Percentiles rank a stretch among this genome's conserved stretches.
Conservation (phyloP, 2,888 invertebrate genomes). For the Oegoconia quadripuncta region DNA sequence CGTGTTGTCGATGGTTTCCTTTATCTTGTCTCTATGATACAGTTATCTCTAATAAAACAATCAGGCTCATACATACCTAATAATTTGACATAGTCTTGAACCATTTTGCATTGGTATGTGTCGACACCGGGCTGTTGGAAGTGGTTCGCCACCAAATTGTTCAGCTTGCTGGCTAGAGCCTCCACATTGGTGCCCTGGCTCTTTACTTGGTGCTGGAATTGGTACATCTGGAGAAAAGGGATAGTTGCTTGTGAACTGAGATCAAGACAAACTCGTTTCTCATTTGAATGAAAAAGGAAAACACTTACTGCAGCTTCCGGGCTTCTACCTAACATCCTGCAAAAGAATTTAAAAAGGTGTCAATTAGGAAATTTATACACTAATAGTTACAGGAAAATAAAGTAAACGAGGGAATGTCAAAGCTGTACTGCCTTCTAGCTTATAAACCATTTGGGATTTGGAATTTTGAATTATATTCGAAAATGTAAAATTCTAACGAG, state of each 20-base stretch:
- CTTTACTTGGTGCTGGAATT: slow-evolving; percentile 59
- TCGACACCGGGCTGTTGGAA: slow-evolving; percentile 68
- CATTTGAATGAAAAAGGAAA: neutral
- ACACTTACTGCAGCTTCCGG: slow-evolving; percentile 83
- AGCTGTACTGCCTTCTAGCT: too few relatives aligned
- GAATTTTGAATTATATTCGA: too few relatives aligned
- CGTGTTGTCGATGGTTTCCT: too few relatives aligned
- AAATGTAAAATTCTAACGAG: too few relatives aligned
- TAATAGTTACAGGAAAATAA: too few relatives aligned
- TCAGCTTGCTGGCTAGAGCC: slow-evolving; percentile 57
- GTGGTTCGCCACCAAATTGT: slow-evolving; percentile 68
- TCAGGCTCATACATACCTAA: slow-evolving; percentile 49
- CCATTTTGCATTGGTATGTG: slow-evolving; percentile 55
- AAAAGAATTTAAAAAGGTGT: too few relatives aligned
- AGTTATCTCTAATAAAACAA: neutral
- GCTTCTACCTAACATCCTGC: slow-evolving; percentile 82
- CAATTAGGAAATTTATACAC: too few relatives aligned
- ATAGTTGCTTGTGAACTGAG: neutral
- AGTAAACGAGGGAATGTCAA: too few relatives aligned
- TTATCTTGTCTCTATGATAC: neutral
- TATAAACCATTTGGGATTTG: too few relatives aligned
- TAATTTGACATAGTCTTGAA: slow-evolving; percentile 70
- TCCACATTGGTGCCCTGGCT: slow-evolving; percentile 56
- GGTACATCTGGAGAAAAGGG: slow-evolving; percentile 44
- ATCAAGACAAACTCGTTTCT: neutral